These are phyloP conservation scores for Isotomurus palustris DNA, from an alignment of 2,888 invertebrate genomes.

Conservation along the genomic window DNA sequence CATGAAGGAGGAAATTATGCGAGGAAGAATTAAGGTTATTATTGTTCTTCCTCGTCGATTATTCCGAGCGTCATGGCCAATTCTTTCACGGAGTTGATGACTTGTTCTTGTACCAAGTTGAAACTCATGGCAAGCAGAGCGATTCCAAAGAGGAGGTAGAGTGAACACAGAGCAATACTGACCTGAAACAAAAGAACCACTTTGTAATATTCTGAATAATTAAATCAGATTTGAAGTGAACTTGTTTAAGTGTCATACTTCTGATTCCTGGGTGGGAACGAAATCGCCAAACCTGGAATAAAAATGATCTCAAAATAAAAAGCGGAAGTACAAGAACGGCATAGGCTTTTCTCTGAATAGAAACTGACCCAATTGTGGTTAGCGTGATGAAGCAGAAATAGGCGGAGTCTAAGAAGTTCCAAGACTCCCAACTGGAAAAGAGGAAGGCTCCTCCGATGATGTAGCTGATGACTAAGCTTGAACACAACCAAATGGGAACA, in stretches of 20 bases:
- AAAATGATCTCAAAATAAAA: conserved; percentile 14
- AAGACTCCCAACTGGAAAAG: conserved; percentile 78
- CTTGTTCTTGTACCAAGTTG: conserved; percentile 91
- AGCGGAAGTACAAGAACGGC: neutral
- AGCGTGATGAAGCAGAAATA: conserved; percentile 92
- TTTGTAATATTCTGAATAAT: neutral
- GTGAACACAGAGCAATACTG: conserved; percentile 78
- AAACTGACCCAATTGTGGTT: conserved; percentile 68
- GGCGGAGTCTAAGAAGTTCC: conserved; percentile 80
- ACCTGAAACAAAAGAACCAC: conserved; percentile 48
- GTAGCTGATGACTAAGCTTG: conserved; percentile 61
- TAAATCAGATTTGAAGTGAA: neutral
- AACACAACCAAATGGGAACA: conserved; percentile 63
- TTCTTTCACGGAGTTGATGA: conserved; percentile 75
- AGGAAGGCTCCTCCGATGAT: conserved; percentile 83
- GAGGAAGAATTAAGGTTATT: conserved; percentile 2
- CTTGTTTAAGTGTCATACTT: conserved; percentile 20
- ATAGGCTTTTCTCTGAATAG: neutral
- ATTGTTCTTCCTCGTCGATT: conserved; percentile 64
- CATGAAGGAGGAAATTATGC: neutral
- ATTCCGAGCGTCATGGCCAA: conserved; percentile 82
- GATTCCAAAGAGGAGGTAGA: conserved; percentile 91
- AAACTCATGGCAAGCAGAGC: conserved; percentile 93
- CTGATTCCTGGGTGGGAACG: conserved; percentile 65
- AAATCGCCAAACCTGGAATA: conserved; percentile 74